Conservation (phyloP, 2,888 invertebrate genomes). For the Anorthoa munda region DNA sequence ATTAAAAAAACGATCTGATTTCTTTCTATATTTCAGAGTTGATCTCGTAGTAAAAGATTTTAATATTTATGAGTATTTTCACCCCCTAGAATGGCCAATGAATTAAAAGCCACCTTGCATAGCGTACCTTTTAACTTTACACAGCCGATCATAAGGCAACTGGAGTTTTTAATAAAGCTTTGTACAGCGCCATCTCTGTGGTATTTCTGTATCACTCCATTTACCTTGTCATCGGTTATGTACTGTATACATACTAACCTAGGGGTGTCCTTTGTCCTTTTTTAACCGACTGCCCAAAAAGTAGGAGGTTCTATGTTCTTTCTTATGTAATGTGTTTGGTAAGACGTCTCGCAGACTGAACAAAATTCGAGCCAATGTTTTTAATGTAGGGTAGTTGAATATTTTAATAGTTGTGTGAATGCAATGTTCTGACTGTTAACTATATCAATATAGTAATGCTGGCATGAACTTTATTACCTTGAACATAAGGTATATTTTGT, state of each 20-base stretch:
- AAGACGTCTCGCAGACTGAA: slow-evolving; percentile 37
- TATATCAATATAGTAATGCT: slow-evolving; percentile 1
- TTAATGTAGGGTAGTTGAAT: slow-evolving; percentile 19
- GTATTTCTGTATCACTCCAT: slow-evolving; percentile 12
- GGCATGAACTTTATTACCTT: too few relatives aligned
- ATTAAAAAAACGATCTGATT: neutral
- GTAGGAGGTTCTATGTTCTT: too few relatives aligned
- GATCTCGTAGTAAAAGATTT: neutral
- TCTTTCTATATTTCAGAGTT: neutral
- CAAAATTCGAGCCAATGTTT: slow-evolving; percentile 29
- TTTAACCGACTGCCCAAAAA: neutral
- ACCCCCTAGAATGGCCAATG: neutral
- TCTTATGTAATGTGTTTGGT: slow-evolving; percentile 3
- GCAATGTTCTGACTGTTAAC: neutral
- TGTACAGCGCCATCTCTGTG: slow-evolving; percentile 2
- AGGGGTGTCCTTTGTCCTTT: slow-evolving; percentile 49
- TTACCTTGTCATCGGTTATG: slow-evolving; percentile 7
- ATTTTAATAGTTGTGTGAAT: slow-evolving; percentile 5
- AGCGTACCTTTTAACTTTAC: neutral
- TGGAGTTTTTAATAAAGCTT: neutral
- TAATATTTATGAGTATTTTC: neutral
- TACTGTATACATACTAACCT: slow-evolving; percentile 44
- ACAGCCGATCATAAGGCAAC: neutral
- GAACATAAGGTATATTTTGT: neutral
- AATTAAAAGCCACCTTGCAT: neutral